Conservation (phyloP, 2,797 vertebrate genomes). For the Sternarchorhynchus goeldii region DNA sequence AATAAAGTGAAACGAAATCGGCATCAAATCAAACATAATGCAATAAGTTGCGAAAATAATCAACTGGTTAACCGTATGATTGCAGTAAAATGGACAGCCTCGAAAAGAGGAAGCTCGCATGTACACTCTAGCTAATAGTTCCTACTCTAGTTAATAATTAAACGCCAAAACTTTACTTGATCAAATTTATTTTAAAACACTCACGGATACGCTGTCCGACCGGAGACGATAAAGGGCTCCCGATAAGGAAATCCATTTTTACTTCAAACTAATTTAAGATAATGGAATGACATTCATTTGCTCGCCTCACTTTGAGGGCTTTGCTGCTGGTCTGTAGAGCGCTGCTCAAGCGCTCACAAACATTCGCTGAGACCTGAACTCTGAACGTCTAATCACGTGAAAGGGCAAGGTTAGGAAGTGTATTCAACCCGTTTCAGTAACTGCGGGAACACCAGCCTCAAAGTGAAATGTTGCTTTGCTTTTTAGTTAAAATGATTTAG, state of each 20-base stretch:
- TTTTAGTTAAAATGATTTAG: no score
- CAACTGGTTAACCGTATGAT: no score
- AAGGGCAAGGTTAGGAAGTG: constrained; percentile 48
- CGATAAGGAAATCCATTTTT: constrained; percentile 76
- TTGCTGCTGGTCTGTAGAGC: not conserved
- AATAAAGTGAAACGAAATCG: no score
- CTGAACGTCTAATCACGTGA: constrained; percentile 69
- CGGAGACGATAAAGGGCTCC: constrained; percentile 73
- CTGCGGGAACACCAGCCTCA: no score
- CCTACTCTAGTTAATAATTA: no score
- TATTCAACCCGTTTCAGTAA: not conserved
- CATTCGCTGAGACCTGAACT: constrained; percentile 4
- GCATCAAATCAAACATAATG: no score
- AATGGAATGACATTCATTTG: not conserved
- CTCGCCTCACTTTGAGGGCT: not conserved
- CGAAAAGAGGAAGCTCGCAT: no score
- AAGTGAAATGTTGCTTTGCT: no score
- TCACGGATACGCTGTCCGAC: constrained; percentile 82
- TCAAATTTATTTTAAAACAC: constrained; percentile 38
- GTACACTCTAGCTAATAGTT: no score
- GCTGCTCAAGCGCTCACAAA: constrained; percentile 43
- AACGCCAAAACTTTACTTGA: no score
- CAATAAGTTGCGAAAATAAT: no score
- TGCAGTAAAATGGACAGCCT: no score
- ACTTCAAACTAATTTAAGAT: constrained; percentile 62